Percentiles rank a stretch among this genome's conserved stretches.
Evolutionary conservation across 1,140 invertebrate genomes (phyloP).

Genomic region (Megalonaias nervosa): DNA sequence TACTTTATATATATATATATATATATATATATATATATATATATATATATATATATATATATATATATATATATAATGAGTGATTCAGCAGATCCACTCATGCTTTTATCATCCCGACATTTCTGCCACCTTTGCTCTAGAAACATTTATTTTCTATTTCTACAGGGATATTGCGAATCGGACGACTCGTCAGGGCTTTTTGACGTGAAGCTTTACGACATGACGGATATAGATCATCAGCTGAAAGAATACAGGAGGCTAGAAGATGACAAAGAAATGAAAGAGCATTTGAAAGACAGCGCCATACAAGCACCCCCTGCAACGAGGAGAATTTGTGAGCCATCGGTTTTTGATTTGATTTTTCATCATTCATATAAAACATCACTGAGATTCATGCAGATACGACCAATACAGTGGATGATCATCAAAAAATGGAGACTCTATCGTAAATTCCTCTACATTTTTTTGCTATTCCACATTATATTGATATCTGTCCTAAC

Average conservation of each 20-base stretch:
- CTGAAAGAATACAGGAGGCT: neutral
- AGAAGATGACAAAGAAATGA: neutral
- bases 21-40: too few species aligned
- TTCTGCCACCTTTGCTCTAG: too few species aligned
- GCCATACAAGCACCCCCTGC: neutral
- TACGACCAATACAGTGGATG: constrained; percentile 33
- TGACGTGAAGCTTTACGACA: constrained; percentile 49
- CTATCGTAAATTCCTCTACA: constrained; percentile 26
- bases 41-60: too few species aligned
- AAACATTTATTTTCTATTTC: neutral
- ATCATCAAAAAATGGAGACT: constrained; percentile 41
- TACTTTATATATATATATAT: too few species aligned
- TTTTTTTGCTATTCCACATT: constrained; percentile 36
- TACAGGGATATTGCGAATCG: constrained; percentile 23
- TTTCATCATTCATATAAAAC: constrained; percentile 18
- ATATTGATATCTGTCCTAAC: constrained; percentile 35
- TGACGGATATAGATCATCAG: constrained; percentile 42
- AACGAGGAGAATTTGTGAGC: neutral
- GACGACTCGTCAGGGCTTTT: constrained; percentile 41
- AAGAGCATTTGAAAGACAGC: neutral
- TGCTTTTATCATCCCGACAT: too few species aligned
- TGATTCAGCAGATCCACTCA: too few species aligned
- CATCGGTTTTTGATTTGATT: constrained; percentile 44
- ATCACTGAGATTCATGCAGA: constrained; percentile 37
- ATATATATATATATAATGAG: too few species aligned